Percentiles rank a stretch among this genome's conserved stretches.
phyloP scores from a whole-genome alignment of 64 coral and sea anemone genomes.

The Montipora sp. region DNA sequence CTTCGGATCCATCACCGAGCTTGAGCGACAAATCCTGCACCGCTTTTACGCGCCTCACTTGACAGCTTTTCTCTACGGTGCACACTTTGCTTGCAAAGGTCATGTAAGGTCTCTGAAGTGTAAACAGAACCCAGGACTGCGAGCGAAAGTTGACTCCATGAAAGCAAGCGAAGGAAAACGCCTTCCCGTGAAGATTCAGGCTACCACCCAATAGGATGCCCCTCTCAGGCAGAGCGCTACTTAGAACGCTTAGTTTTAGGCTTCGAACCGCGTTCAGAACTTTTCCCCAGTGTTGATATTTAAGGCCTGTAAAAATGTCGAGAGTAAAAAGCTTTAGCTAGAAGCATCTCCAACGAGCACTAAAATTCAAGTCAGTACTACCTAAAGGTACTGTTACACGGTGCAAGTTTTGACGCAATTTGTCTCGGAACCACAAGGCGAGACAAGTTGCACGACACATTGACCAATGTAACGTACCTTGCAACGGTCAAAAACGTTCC shows the following conservation, averaged over 20 bases:
- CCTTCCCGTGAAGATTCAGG: conserved; percentile 73
- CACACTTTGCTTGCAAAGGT: conserved; percentile 87
- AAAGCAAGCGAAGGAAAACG: conserved; percentile 90
- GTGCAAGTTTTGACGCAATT: too few relatives aligned
- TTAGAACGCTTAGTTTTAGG: conserved; percentile 76
- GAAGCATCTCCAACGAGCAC: background rate
- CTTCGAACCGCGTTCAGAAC: conserved; percentile 81
- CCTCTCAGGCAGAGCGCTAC: conserved; percentile 82
- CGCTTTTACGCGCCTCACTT: conserved; percentile 84
- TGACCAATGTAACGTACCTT: too few relatives aligned
- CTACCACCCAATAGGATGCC: conserved; percentile 92
- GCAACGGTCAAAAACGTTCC: too few relatives aligned
- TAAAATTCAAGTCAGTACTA: too few relatives aligned
- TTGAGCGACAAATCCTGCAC: conserved; percentile 88
- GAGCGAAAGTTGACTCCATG: conserved; percentile 98
- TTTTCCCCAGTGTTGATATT: conserved; percentile 99
- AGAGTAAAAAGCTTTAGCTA: background rate
- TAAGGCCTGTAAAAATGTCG: conserved; percentile 62
- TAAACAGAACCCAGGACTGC: conserved; percentile 96
- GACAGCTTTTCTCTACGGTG: conserved; percentile 92
- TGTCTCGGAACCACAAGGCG: too few relatives aligned
- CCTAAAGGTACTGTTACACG: too few relatives aligned
- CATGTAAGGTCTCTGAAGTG: conserved; percentile 70
- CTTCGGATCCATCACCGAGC: conserved; percentile 76
- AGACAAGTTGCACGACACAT: too few relatives aligned